These are phyloP conservation scores for Abrostola tripartita DNA, from an alignment of 2,888 invertebrate genomes.

Conservation along the genomic window DNA sequence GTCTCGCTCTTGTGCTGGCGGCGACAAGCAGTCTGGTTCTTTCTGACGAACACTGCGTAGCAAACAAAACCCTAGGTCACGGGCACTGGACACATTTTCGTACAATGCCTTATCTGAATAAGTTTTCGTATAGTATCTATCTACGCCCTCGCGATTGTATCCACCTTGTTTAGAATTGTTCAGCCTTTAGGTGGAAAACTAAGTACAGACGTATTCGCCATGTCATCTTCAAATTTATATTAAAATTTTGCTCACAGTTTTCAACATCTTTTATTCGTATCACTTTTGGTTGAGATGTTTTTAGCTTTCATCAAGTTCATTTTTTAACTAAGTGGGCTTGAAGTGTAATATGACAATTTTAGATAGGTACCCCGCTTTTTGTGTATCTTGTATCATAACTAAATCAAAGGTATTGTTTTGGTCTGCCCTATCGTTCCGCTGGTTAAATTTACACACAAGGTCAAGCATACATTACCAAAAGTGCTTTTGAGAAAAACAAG, in stretches of 20 bases:
- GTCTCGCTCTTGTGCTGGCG: constrained; percentile 79
- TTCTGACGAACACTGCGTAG: constrained; percentile 77
- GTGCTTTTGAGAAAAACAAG: constrained; percentile 63
- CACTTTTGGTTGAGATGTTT: constrained; percentile 13
- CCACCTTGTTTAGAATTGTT: constrained; percentile 58
- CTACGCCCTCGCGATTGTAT: constrained; percentile 60
- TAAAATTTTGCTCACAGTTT: constrained; percentile 8
- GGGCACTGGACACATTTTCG: constrained; percentile 82
- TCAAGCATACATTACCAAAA: constrained; percentile 59
- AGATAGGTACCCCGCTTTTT: neutral
- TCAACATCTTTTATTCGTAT: constrained; percentile 11
- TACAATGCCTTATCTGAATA: constrained; percentile 60
- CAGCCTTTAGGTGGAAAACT: constrained; percentile 64
- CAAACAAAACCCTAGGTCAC: constrained; percentile 85
- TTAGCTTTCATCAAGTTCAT: constrained; percentile 8
- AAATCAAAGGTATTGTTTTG: constrained; percentile 25
- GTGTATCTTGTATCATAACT: constrained; percentile 22
- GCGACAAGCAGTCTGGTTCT: constrained; percentile 87
- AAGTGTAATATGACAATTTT: constrained; percentile 12
- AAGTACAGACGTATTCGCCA: constrained; percentile 40
- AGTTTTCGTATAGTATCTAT: constrained; percentile 56
- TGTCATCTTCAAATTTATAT: constrained; percentile 26
- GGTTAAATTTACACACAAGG: constrained; percentile 64
- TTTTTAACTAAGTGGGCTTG: constrained; percentile 8
- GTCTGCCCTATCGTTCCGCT: constrained; percentile 39